Evolutionary conservation across 2,888 invertebrate genomes (phyloP).

Genomic region (Drosophila antonietae): DNA sequence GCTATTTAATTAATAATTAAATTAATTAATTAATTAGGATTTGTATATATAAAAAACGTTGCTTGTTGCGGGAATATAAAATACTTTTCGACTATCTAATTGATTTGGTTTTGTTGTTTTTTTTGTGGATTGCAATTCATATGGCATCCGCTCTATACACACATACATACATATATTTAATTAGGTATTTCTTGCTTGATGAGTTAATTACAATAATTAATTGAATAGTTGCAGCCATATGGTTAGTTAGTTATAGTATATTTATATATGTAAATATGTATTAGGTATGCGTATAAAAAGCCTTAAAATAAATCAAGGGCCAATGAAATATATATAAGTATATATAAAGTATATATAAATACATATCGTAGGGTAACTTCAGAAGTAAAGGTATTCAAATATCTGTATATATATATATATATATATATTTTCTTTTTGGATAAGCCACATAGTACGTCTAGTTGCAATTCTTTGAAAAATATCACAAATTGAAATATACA

Average conservation of each 20-base stretch:
- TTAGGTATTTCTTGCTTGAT: constrained; percentile 28
- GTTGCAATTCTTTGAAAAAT: constrained; percentile 78
- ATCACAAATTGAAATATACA: constrained; percentile 78
- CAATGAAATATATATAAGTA: constrained; percentile 40
- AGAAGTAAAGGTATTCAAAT: constrained; percentile 46
- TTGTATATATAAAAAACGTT: constrained; percentile 59
- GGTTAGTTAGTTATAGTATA: constrained; percentile 13
- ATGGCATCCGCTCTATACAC: constrained; percentile 40
- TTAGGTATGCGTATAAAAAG: constrained; percentile 58
- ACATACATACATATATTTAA: constrained; percentile 2
- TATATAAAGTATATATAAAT: constrained; percentile 48
- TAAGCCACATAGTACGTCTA: constrained; percentile 79
- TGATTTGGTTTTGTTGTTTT: constrained; percentile 35
- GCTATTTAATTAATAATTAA: constrained; percentile 55
- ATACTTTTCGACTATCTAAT: constrained; percentile 75
- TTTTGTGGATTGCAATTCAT: constrained; percentile 45
- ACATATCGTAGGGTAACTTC: constrained; percentile 54
- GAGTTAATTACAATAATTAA: constrained; percentile 39
- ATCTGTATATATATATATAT: constrained; percentile 20
- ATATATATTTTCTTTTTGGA: constrained; percentile 43
- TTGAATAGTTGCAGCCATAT: constrained; percentile 21
- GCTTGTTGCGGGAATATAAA: constrained; percentile 54
- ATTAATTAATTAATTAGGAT: constrained; percentile 48
- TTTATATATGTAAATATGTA: constrained; percentile 16
- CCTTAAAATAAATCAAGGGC: constrained; percentile 64